phyloP scores from a whole-genome alignment of 2,797 vertebrate species.

The Sebastes dallii region DNA sequence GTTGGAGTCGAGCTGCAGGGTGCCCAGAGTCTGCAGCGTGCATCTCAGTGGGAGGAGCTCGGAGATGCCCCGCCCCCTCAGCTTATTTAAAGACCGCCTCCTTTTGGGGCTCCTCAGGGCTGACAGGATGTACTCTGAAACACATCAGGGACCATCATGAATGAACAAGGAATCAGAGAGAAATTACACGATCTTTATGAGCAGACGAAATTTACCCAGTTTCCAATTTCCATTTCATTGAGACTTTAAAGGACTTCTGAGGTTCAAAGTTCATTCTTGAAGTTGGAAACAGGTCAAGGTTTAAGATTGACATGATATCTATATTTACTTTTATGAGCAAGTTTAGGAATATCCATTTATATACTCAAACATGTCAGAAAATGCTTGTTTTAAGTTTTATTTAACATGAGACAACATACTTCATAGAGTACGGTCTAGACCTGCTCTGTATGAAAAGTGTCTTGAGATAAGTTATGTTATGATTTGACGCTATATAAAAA shows the following conservation, averaged over 20 bases:
- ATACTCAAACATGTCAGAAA: not conserved
- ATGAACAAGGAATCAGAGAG: not conserved
- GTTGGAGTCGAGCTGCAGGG: conserved; percentile 89
- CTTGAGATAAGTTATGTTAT: too few species aligned
- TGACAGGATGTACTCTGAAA: conserved; percentile 86
- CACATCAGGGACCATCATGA: not conserved
- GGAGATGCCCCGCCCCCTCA: conserved; percentile 83
- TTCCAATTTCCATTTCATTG: not conserved
- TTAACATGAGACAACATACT: not conserved
- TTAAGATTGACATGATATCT: not conserved
- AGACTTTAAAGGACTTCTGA: not conserved
- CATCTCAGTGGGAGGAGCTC: conserved; percentile 88
- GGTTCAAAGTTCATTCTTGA: too few species aligned
- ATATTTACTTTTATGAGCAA: not conserved
- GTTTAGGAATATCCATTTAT: too few species aligned
- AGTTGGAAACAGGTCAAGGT: too few species aligned
- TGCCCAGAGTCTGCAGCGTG: conserved; percentile 85
- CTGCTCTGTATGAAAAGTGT: too few species aligned
- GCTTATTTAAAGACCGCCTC: conserved; percentile 83
- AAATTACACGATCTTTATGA: not conserved
- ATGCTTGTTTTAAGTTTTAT: not conserved
- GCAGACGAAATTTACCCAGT: not conserved
- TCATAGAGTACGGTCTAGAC: too few species aligned
- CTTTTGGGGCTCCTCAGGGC: conserved; percentile 84
- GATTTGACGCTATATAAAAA: too few species aligned